Evolutionary conservation across 2,113 vertebrate genomes (phyloP), one percentile per base, ranked within the genome.

Genomic region (Aix galericulata): DNA sequence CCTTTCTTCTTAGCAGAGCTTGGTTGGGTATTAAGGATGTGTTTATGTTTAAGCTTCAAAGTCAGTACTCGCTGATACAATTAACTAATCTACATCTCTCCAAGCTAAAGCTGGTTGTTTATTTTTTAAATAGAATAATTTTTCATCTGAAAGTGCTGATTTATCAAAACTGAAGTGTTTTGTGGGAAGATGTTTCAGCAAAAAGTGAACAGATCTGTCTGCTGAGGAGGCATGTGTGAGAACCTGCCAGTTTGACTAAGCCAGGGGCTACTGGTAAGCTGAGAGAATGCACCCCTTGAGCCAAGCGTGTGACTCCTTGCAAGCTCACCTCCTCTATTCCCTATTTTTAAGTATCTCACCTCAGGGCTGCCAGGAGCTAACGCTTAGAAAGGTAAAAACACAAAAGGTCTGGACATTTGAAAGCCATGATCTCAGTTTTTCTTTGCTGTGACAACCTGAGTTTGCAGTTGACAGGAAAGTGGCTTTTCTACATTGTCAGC

Each of bases 21-120:
- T 93, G 81, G 31, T 25, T 91, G 58, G 53, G 32, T 89, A 82
- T 87, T 87, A 91, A 92, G 80, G 40, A 62, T 17, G 23, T 84
- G 66, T 85, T 95, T 89, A 84, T 86, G 75, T 53, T 34, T 64
- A 89, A 91, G 69, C 53, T 95, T 96, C 71, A 48, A 89, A 92
- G 77, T 89, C 93, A 92, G 84, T 58, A 69, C 69, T 91, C 2
- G 2, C 81, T 85, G 89, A 94, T 95, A 72, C 38, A 80, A 85
- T 87, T 95, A 87, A 69, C 71, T 90, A 81, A 94, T 81, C 86
- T 72, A 79, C 40, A 55, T 48, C n/a, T 84, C 83, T 85, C 84
- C 53, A 79, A 85, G 62, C 60, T 82, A 60, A 92, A 89, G 53
- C 31, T 83, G 50, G 68, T 83, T 82, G 34, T 73, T 94, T 96